Evolutionary conservation across 1,140 invertebrate species (phyloP).

Genomic region (Diabrotica undecimpunctata): DNA sequence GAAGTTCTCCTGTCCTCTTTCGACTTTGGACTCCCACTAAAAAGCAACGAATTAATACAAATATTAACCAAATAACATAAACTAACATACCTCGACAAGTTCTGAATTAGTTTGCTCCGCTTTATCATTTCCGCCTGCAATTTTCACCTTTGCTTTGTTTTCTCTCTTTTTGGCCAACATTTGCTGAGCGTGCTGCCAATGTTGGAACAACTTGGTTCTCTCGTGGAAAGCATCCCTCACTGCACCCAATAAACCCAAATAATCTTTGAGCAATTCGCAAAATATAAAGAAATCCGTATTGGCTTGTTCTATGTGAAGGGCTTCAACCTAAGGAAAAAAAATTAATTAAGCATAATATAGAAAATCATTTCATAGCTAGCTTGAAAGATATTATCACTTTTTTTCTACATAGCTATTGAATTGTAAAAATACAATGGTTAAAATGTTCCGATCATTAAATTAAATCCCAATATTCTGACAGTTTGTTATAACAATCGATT

Average conservation of each 20-base stretch:
- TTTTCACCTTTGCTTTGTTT: slow-evolving; percentile 86
- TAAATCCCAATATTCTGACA: too few species aligned
- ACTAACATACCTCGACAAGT: slow-evolving; percentile 75
- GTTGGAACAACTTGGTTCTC: slow-evolving; percentile 95
- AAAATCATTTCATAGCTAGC: too few species aligned
- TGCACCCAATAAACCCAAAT: slow-evolving; percentile 86
- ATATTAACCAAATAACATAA: neutral
- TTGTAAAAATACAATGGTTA: too few species aligned
- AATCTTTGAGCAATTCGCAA: slow-evolving; percentile 93
- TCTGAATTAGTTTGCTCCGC: slow-evolving; percentile 84
- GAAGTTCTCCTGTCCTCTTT: slow-evolving; percentile 94
- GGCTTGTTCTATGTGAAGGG: slow-evolving; percentile 84
- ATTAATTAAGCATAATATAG: too few species aligned
- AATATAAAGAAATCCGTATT: slow-evolving; percentile 93
- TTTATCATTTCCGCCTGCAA: slow-evolving; percentile 79
- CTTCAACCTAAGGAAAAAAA: slow-evolving; percentile 62
- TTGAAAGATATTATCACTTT: too few species aligned
- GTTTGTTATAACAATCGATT: too few species aligned
- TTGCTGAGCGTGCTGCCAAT: slow-evolving; percentile 95
- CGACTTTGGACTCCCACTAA: slow-evolving; percentile 93
- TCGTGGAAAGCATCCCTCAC: slow-evolving; percentile 98
- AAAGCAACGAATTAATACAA: slow-evolving; percentile 17
- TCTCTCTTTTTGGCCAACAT: slow-evolving; percentile 93
- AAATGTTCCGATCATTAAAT: too few species aligned
- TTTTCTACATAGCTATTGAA: too few species aligned